Percentiles rank a stretch among this genome's conserved stretches.
These are phyloP conservation scores for Caerostris darwini DNA, from an alignment of 1,140 invertebrate species.

Conservation along the genomic window DNA sequence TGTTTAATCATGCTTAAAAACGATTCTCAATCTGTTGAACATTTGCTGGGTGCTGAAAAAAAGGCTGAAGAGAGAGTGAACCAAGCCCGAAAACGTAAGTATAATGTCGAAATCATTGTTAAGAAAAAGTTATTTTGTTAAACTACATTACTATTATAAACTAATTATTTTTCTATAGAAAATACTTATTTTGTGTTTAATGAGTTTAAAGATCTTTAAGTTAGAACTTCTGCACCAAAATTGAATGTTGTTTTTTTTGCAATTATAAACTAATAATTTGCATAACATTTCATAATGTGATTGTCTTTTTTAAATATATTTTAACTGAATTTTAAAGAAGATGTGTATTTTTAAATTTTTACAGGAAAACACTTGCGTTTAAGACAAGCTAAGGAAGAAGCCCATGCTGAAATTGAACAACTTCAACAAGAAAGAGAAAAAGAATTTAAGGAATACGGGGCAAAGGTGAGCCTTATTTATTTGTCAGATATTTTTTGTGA, in stretches of 20 bases:
- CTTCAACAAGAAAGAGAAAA: conserved; percentile 95
- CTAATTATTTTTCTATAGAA: too few relatives aligned
- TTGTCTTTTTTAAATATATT: too few relatives aligned
- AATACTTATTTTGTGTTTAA: too few relatives aligned
- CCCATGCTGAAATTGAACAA: conserved; percentile 98
- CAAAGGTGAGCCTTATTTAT: conserved; percentile 5
- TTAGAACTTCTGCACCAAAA: too few relatives aligned
- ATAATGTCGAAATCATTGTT: background rate
- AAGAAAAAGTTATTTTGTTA: background rate
- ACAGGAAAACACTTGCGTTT: conserved; percentile 96
- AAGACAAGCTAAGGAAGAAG: conserved; percentile 99
- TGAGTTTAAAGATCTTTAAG: too few relatives aligned
- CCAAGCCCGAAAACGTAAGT: conserved; percentile 98
- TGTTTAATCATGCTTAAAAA: conserved; percentile 58
- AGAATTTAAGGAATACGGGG: conserved; percentile 85
- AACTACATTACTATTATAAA: too few relatives aligned
- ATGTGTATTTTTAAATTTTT: background rate
- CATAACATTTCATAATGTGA: too few relatives aligned
- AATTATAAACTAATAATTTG: too few relatives aligned
- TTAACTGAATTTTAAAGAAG: too few relatives aligned
- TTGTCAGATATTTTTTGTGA: background rate
- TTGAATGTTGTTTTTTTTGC: too few relatives aligned
- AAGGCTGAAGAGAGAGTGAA: conserved; percentile 98
- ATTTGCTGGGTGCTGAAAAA: conserved; percentile 98
- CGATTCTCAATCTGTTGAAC: conserved; percentile 94